phyloP scores from a whole-genome alignment of 53 echinoderm and acorn worm genomes.

The Apostichopus leukothele region DNA sequence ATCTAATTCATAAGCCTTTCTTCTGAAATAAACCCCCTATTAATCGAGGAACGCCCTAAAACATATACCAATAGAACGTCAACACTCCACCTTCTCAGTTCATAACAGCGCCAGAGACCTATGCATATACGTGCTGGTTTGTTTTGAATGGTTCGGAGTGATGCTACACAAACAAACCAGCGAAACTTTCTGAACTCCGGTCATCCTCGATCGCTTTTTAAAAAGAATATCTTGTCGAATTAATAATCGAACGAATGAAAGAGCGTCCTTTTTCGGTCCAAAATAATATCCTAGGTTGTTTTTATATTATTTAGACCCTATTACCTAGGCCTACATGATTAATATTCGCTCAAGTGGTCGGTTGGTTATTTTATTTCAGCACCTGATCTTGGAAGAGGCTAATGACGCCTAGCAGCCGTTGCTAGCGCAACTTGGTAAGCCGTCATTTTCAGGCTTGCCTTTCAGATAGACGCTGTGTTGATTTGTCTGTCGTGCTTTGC shows the following conservation, averaged over 20 bases:
- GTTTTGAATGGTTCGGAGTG: conserved; percentile 39
- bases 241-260: conserved; percentile 28
- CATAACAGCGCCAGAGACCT: conserved; percentile 13
- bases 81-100: not conserved
- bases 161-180: conserved; percentile 59
- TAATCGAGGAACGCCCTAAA: conserved; percentile 7
- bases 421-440: conserved; percentile 54
- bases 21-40: conserved; percentile 10
- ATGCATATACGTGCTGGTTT: conserved; percentile 18
- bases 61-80: not conserved
- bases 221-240: conserved; percentile 16
- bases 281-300: conserved; percentile 22
- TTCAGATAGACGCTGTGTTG: conserved; percentile 55
- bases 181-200: conserved; percentile 55
- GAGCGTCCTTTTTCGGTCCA: not conserved
- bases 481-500: conserved; percentile 10
- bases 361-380: not conserved
- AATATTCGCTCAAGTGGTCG: conserved; percentile 16
- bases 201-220: conserved; percentile 58
- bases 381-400: conserved; percentile 46
- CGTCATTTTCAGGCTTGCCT: conserved; percentile 48
- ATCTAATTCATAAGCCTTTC: conserved; percentile 2
- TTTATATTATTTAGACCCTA: conserved; percentile 11
- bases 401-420: conserved; percentile 52
- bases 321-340: conserved; percentile 9